A percentile compares a stretch with the other conserved stretches of the same genome.
These are phyloP conservation scores for Tenthredo mesomela DNA, from an alignment of 2,888 invertebrate genomes.

Conservation along the genomic window DNA sequence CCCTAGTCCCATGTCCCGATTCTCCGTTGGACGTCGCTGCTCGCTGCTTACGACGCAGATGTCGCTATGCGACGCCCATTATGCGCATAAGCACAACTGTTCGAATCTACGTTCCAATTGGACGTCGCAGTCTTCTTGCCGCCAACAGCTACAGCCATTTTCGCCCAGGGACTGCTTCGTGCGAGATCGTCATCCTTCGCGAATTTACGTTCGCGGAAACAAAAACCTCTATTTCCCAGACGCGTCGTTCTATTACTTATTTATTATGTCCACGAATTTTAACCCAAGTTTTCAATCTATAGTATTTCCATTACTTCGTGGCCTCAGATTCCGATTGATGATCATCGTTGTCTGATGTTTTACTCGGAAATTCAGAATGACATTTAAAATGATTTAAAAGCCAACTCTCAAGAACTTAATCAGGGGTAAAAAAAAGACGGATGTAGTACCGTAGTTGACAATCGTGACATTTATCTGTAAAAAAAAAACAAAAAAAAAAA, in stretches of 20 bases:
- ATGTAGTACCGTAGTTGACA: not conserved
- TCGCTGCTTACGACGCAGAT: slow-evolving; percentile 29
- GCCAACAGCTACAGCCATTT: slow-evolving; percentile 30
- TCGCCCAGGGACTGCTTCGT: not conserved
- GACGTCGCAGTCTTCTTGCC: slow-evolving; percentile 17
- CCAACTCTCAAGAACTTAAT: too few relatives aligned
- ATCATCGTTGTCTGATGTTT: not conserved
- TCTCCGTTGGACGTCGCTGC: slow-evolving; percentile 33
- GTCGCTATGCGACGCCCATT: slow-evolving; percentile 41
- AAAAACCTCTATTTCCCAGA: not conserved
- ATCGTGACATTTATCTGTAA: not conserved
- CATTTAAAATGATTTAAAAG: not conserved
- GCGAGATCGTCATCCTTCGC: not conserved
- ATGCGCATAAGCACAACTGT: slow-evolving; percentile 6
- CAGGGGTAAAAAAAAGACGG: not conserved
- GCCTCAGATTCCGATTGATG: not conserved
- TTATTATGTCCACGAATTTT: not conserved
- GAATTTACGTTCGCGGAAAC: not conserved
- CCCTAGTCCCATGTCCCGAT: slow-evolving; percentile 36
- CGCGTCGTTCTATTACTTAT: not conserved
- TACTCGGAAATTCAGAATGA: not conserved
- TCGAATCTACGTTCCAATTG: slow-evolving; percentile 30
- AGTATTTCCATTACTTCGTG: not conserved
- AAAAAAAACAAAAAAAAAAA: too few relatives aligned
- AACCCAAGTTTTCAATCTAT: not conserved